These are phyloP conservation scores for Drosophila greeni DNA, from an alignment of 2,888 invertebrate genomes.

Conservation along the genomic window DNA sequence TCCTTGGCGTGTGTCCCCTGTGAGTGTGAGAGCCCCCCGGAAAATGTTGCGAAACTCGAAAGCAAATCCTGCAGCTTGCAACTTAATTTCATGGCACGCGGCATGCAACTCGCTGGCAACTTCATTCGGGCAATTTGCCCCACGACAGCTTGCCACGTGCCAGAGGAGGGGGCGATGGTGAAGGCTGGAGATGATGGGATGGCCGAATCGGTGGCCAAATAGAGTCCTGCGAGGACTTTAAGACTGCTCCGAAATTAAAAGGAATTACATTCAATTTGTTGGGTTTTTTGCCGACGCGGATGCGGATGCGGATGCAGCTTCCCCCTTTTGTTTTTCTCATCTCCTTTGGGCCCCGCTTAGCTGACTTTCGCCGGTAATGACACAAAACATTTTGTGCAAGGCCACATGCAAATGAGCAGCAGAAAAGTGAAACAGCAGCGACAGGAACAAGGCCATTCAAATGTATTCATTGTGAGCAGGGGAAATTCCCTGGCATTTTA, in stretches of 20 bases:
- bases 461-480: slow-evolving; percentile 37
- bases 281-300: slow-evolving; percentile 57
- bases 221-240: slow-evolving; percentile 48
- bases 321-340: slow-evolving; percentile 22
- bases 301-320: slow-evolving; percentile 46
- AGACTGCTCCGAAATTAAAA: slow-evolving; percentile 58
- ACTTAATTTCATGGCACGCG: slow-evolving; percentile 70
- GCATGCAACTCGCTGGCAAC: slow-evolving; percentile 55
- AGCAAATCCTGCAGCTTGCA: slow-evolving; percentile 71
- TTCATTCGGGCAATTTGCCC: slow-evolving; percentile 70
- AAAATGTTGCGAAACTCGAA: slow-evolving; percentile 68
- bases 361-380: slow-evolving; percentile 58
- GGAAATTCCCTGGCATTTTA: slow-evolving; percentile 50
- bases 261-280: slow-evolving; percentile 70
- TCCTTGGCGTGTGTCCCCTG: slow-evolving; percentile 43
- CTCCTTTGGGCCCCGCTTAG: slow-evolving; percentile 23
- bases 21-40: slow-evolving; percentile 28
- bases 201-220: slow-evolving; percentile 30
- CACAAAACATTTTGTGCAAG: slow-evolving; percentile 61
- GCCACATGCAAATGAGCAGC: slow-evolving; percentile 57
- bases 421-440: slow-evolving; percentile 39
- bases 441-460: slow-evolving; percentile 48
- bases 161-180: not conserved
- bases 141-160: slow-evolving; percentile 64
- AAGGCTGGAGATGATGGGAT: slow-evolving; percentile 16